Evolutionary conservation across 2,797 vertebrate genomes (phyloP), one percentile per base, ranked within the genome.

Genomic region (Acrossocheilus fasciatus): DNA sequence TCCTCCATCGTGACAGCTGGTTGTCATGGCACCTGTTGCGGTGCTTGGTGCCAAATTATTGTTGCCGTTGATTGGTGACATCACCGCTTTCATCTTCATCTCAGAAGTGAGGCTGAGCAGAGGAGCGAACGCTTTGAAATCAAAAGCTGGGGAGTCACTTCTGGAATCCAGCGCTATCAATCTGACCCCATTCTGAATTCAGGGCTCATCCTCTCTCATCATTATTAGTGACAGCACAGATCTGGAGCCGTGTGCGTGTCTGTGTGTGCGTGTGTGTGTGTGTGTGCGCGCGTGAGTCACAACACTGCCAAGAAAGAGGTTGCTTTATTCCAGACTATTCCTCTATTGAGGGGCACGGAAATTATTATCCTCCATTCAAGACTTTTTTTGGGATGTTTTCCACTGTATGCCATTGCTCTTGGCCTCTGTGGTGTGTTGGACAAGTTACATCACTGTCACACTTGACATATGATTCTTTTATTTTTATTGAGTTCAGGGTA

Each of bases 21-120:
- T 91, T 87, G 85, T 86, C 85, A 91, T 92, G 90, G 87, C 88
- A 90, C 91, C 90, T 92, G 89, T 89, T 88, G 77, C 70, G 81
- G 76, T 76, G 54, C 90, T 88, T 82, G 17, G 74, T 85, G 87
- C 87, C 89, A 87, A 82, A 87, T 87, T 85, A 88, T 86, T 88
- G 86, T 90, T 89, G 34, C 47, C 54, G 17, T 74, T 89, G 85
- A 86, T 87, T 87, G 80, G 68, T 90, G 89, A 91, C 87, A 90
- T 91, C 86, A 89, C 50, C n/a, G 57, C 84, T 86, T 86, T 81
- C 75, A 52, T 76, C 81, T 68, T 76, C 23, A 78, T 78, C 23
- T 82, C 86, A n/a, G 17, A 66, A 82, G 47, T 75, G 81, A 75
- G 15, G 69, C 83, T 45, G 84, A 84, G 82, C 26, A n/a, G 52